Percentiles rank a stretch among this genome's conserved stretches.
Conservation (phyloP, 2,113 vertebrate species). For the Lanius ludovicianus region DNA sequence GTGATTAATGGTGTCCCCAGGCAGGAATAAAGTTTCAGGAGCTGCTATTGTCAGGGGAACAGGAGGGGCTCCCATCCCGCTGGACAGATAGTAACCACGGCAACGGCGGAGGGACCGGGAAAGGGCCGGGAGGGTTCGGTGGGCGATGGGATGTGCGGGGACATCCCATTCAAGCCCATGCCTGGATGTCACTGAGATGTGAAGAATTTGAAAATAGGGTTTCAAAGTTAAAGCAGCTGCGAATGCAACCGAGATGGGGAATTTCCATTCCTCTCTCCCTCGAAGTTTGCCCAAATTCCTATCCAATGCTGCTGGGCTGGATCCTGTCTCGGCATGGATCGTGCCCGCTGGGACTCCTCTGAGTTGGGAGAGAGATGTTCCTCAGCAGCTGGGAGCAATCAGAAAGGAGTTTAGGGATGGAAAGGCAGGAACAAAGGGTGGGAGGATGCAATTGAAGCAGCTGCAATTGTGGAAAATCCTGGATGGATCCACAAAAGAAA, state of each 20-base stretch:
- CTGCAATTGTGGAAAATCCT: background rate
- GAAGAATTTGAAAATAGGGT: background rate
- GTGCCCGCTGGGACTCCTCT: fast-evolving
- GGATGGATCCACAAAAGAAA: background rate
- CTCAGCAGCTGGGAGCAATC: background rate
- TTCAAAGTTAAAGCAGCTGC: background rate
- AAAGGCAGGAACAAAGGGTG: background rate
- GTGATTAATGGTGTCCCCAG: background rate
- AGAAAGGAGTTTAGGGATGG: background rate
- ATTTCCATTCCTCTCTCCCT: background rate
- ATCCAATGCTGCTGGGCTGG: fast-evolving
- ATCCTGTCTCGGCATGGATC: fast-evolving
- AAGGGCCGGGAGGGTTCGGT: background rate
- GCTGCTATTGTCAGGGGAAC: conserved; percentile 35
- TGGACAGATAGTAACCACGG: conserved; percentile 25
- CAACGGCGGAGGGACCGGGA: background rate
- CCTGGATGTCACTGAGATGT: background rate
- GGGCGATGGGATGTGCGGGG: background rate
- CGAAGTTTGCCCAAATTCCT: background rate
- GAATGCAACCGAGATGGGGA: background rate
- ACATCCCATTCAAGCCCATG: background rate
- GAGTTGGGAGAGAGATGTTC: background rate
- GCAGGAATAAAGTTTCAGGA: conserved; percentile 15
- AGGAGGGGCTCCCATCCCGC: background rate
- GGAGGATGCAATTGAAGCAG: background rate